Conservation (phyloP, 92 coral and sea anemone genomes). For the Isaurus tuberculatus region DNA sequence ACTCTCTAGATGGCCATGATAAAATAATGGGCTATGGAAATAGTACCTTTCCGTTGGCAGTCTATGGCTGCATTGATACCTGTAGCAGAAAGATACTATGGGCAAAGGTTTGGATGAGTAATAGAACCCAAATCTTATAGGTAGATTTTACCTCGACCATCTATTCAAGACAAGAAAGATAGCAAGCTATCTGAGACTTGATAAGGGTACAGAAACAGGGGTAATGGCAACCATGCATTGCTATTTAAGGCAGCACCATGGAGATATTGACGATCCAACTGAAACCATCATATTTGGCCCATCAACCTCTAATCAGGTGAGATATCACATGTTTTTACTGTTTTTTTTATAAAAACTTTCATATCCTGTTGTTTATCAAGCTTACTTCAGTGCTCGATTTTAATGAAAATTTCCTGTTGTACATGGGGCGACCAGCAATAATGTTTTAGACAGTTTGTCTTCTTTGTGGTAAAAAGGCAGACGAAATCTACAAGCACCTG, state of each 20-base stretch:
- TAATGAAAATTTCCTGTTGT: too few relatives aligned
- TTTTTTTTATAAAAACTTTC: slow-evolving; percentile 15
- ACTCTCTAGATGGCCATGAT: too few relatives aligned
- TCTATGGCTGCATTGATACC: not conserved
- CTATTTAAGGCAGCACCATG: slow-evolving; percentile 22
- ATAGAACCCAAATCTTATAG: not conserved
- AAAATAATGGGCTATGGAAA: too few relatives aligned
- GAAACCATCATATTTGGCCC: slow-evolving; percentile 25
- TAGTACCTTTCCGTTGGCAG: too few relatives aligned
- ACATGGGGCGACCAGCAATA: not conserved
- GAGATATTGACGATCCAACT: slow-evolving; percentile 25
- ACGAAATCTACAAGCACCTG: not conserved
- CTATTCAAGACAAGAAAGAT: slow-evolving; percentile 16
- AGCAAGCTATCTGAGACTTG: slow-evolving; percentile 21
- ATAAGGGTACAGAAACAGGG: slow-evolving; percentile 17
- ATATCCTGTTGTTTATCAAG: not conserved
- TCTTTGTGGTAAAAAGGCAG: not conserved
- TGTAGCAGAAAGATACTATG: not conserved
- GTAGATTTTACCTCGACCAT: slow-evolving; percentile 21
- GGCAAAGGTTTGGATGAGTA: slow-evolving; percentile 17
- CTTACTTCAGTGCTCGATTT: not conserved
- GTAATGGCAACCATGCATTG: slow-evolving; percentile 21
- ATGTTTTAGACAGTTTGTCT: not conserved
- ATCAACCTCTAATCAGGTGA: slow-evolving; percentile 30
- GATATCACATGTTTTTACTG: not conserved